phyloP scores from a whole-genome alignment of 2,113 vertebrate genomes.

The Microcebus murinus region DNA sequence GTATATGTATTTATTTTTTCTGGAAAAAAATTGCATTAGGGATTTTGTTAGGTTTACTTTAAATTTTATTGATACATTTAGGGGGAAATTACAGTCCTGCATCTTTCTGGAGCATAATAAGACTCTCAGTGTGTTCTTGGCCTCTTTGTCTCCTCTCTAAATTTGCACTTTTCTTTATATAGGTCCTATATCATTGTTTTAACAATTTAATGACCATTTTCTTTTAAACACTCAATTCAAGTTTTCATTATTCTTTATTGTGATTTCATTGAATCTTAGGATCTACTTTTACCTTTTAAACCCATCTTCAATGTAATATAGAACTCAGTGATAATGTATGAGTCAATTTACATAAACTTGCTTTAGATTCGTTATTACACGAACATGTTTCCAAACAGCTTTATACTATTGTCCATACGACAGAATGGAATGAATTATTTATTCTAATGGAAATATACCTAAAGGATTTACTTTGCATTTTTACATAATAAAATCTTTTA shows the following conservation, averaged over 20 bases:
- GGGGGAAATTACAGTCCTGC: too few species aligned
- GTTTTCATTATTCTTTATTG: neutral
- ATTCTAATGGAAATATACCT: neutral
- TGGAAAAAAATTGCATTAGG: neutral
- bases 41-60: neutral
- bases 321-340: neutral
- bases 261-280: neutral
- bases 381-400: neutral
- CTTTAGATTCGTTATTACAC: neutral
- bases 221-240: slow-evolving; percentile 19
- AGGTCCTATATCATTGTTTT: neutral
- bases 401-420: neutral
- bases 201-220: neutral
- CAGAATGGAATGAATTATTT: slow-evolving; percentile 14
- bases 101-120: neutral
- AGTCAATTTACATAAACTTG: neutral
- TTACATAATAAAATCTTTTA: neutral
- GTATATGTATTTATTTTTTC: neutral
- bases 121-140: neutral
- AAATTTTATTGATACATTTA: neutral
- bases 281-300: slow-evolving; percentile 8
- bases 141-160: neutral
- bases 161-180: neutral
- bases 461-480: slow-evolving; percentile 18
- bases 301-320: neutral